A percentile compares a stretch with the other conserved stretches of the same genome.
These are phyloP conservation scores for Alca torda DNA, from an alignment of 2,797 vertebrate genomes.

Conservation along the genomic window DNA sequence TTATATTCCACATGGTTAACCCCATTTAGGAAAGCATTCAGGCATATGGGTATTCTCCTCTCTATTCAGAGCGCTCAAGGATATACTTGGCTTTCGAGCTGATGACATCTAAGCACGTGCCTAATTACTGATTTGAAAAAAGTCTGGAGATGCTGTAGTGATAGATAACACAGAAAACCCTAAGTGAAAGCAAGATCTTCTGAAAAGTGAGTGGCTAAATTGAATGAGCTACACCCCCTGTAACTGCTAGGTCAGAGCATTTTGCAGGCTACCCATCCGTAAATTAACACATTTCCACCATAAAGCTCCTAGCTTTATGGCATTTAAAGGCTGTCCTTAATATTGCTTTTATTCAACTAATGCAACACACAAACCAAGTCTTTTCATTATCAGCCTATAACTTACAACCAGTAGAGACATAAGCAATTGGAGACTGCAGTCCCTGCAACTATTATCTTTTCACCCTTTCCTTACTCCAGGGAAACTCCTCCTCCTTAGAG, in stretches of 20 bases:
- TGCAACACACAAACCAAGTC: background rate
- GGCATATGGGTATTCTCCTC: background rate
- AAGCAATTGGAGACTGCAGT: background rate
- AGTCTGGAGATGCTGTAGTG: background rate
- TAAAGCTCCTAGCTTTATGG: background rate
- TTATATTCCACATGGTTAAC: background rate
- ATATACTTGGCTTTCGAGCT: background rate
- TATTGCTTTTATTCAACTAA: background rate
- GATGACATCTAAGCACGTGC: background rate
- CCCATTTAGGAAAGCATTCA: background rate
- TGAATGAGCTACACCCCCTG: background rate
- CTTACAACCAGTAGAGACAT: background rate
- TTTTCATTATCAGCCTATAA: background rate
- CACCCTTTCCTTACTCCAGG: background rate
- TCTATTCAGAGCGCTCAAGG: background rate
- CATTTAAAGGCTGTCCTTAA: background rate
- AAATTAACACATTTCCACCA: background rate
- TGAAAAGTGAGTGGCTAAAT: background rate
- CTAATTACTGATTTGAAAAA: background rate
- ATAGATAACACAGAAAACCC: background rate
- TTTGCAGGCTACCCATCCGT: background rate
- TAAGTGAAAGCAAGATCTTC: background rate
- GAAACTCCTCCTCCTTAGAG: background rate
- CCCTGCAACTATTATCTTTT: background rate
- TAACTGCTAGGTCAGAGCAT: background rate